phyloP scores from a whole-genome alignment of 2,113 vertebrate genomes.

The Austrofundulus limnaeus region DNA sequence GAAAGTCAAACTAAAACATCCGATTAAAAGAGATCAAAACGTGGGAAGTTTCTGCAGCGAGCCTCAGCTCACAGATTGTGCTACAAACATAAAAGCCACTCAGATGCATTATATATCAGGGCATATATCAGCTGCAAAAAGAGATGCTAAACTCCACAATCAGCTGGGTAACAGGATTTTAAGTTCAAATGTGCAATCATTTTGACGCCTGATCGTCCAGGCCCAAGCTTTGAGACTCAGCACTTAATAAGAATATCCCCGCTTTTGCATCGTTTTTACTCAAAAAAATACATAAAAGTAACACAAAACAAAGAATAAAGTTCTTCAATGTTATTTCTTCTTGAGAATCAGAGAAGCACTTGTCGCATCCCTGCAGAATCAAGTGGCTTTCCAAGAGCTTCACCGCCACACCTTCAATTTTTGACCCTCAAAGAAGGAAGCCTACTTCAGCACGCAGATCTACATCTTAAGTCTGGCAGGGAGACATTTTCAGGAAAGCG shows the following conservation, averaged over 20 bases:
- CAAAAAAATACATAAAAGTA: too few relatives aligned
- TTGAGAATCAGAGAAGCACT: constrained; percentile 11
- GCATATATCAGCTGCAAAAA: constrained; percentile 53
- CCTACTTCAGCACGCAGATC: constrained; percentile 8
- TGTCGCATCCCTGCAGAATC: constrained; percentile 17
- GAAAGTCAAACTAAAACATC: constrained; percentile 10
- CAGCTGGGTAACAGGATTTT: not conserved
- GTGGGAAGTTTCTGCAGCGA: constrained; percentile 24
- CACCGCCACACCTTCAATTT: constrained; percentile 32
- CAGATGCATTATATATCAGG: not conserved
- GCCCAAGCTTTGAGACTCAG: too few relatives aligned
- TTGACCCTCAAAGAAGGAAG: constrained; percentile 11
- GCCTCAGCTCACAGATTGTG: constrained; percentile 16
- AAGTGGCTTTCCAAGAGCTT: constrained; percentile 36
- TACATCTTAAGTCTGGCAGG: constrained; percentile 13
- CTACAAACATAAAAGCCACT: constrained; percentile 13
- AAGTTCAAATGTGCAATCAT: too few relatives aligned
- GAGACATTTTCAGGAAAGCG: constrained; percentile 21
- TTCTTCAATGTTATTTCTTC: constrained; percentile 13
- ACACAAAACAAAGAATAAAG: constrained; percentile 11
- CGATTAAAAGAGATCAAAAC: constrained; percentile 10
- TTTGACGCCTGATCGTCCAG: too few relatives aligned
- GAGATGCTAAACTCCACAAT: constrained; percentile 21
- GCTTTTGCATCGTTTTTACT: not conserved
- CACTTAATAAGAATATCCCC: not conserved